Base-by-base conservation (phyloP, 2,888 invertebrate genomes). In the Julus scandinavius region DNA sequence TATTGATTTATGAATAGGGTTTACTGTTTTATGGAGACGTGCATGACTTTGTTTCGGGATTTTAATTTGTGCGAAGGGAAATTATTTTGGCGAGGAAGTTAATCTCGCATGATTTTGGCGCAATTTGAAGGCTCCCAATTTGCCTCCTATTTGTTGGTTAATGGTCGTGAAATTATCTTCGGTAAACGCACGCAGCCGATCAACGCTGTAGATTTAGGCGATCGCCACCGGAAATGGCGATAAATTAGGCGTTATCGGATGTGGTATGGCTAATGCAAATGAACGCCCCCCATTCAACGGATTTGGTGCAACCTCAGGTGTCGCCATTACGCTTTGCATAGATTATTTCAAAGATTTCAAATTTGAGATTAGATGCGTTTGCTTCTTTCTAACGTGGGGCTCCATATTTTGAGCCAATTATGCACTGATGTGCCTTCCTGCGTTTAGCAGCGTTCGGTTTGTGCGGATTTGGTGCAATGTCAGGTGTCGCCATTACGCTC, bases 31-130 rank as follows among this genome's bases (percentile, higher is more conserved):
- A 72, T 72, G 72, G 72, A 20, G 72, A 72, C 72, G 72, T 72
- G 72, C 72, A 72, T 72, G 72, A 72, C 72, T 72, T 72, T 72
- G 72, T 72, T 72, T 72, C 72, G n/a, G 29, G 72, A 72, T 72
- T 72, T 54, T 72, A 72, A 72, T 72, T 72, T 72, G 72, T 6
- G 72, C 72, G 72, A 72, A 72, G 72, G 72, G 72, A 72, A 72
- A 29, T 9, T 72, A 7, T 29, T 17, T n/a, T 4, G 4, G 63
- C 63, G n/a, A 63, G 63, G 63, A 17, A 63, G 63, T 15, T n/a
- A 63, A 63, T 63, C 63, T 63, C 17, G 63, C 72, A 29, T 72
- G 72, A 29, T n/a, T 54, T 72, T 29, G 72, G 72, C 20, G 20
- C 7, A 72, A 72, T 72, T 72, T 9, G 72, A 72, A 72, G 72